Percentiles rank a stretch among this genome's conserved stretches.
Evolutionary conservation across 2,113 vertebrate genomes (phyloP).

Genomic region (Petrocephalus microphthalmus): DNA sequence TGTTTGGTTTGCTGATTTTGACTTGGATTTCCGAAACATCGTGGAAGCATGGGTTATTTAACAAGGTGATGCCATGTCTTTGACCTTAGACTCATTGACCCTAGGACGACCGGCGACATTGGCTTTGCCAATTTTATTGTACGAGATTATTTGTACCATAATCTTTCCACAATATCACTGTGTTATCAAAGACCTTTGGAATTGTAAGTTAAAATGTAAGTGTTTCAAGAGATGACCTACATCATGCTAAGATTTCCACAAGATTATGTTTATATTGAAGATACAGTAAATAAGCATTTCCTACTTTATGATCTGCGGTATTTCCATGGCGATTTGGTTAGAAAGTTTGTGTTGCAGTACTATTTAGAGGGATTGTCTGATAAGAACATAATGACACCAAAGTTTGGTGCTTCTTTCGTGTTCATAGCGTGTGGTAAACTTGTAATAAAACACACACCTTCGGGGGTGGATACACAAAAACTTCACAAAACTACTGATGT

Average conservation of each 20-base stretch:
- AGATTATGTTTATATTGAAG: not conserved
- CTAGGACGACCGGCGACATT: not conserved
- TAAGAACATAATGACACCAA: not conserved
- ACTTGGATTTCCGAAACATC: not conserved
- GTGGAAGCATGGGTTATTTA: too few species aligned
- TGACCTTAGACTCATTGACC: not conserved
- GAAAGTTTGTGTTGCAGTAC: not conserved
- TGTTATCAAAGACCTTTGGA: conserved; percentile 18
- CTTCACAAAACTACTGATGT: not conserved
- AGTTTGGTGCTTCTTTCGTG: not conserved
- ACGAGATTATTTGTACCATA: conserved; percentile 6
- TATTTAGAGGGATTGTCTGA: not conserved
- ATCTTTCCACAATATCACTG: not conserved
- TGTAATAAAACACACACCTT: not conserved
- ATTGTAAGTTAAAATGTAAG: conserved; percentile 8
- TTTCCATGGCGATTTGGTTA: not conserved
- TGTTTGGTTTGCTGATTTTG: not conserved
- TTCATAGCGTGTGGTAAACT: not conserved
- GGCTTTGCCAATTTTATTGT: not conserved
- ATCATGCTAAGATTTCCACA: not conserved
- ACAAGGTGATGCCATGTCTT: not conserved
- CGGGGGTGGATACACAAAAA: not conserved
- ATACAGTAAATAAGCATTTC: not conserved
- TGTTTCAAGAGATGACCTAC: not conserved
- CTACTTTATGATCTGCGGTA: not conserved